Evolutionary conservation across 2,113 vertebrate species (phyloP), one percentile per base, ranked within the genome.

Genomic region (Malaclemys terrapin): DNA sequence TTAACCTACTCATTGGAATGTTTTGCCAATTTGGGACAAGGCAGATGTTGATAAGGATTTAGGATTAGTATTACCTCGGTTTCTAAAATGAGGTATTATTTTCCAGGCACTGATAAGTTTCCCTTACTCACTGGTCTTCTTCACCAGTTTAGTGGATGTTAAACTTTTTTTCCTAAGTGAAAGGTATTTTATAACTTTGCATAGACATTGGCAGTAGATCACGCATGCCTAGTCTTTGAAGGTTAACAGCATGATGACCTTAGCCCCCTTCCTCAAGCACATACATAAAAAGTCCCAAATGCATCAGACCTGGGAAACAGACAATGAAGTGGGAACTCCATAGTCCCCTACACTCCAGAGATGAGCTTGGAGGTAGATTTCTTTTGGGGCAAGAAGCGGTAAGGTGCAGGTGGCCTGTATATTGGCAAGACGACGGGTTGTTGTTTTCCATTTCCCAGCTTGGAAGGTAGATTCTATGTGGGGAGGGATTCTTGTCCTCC

Each of bases 31-130:
- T 95, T 93, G 93, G 65, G 93, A 88, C 80, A 92, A 83, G n/a
- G 89, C 84, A 87, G 65, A 85, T 89, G 81, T 45, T 95, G 91
- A 88, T 50, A n/a, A 45, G 62, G 94, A 93, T 89, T 92, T 80
- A 93, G 35, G 31, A 49, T 13, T 96, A 84, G 83, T 95, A 65
- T 59, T 75, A 57, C 24, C 3, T 24, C 86, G 83, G 54, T 3
- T 0, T 78, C n/a, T 84, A 92, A 62, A 95, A 35, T 42, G 11
- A 91, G 65, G 35, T 69, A 91, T 84, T 88, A 90, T 76, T 89
- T 93, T 89, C 91, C 84, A 76, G 84, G 38, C 8, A 22, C 29
- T 65, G 14, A 35, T 65, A 90, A 35, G 2, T 24, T n/a, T 47
- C 14, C n/a, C 17, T 25, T 25, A 91, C 17, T 24, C 65, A 45